Percentiles rank a stretch among this genome's conserved stretches.
phyloP scores from a whole-genome alignment of 2,113 vertebrate species.

The Leiothrix lutea region DNA sequence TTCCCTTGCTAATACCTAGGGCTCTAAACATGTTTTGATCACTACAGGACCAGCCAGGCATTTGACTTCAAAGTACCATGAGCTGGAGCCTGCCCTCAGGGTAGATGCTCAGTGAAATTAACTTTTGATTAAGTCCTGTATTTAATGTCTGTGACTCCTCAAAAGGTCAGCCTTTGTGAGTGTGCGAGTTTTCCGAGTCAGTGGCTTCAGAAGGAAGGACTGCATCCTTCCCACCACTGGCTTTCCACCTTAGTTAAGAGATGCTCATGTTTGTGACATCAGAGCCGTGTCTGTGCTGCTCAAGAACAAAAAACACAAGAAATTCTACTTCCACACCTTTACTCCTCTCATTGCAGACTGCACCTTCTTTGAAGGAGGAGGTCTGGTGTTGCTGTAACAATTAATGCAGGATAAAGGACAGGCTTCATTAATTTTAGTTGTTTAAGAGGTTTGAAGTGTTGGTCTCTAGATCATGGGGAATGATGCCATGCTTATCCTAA shows the following conservation, averaged over 20 bases:
- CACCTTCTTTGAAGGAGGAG: not conserved
- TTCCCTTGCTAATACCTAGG: not conserved
- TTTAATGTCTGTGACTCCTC: slow-evolving; percentile 45
- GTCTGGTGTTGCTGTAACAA: not conserved
- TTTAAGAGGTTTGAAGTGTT: not conserved
- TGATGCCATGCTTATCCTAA: not conserved
- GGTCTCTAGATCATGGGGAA: not conserved
- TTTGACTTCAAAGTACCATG: slow-evolving; percentile 49
- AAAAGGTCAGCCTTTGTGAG: slow-evolving; percentile 39
- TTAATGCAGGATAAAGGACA: not conserved
- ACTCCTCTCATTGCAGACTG: not conserved
- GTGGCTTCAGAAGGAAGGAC: not conserved
- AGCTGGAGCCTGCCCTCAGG: slow-evolving; percentile 33
- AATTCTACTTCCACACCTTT: not conserved
- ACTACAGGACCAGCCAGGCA: slow-evolving; percentile 5
- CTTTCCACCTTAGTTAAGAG: not conserved
- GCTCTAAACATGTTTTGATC: not conserved
- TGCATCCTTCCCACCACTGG: not conserved
- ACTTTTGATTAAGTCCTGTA: slow-evolving; percentile 21
- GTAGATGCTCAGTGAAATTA: slow-evolving; percentile 61
- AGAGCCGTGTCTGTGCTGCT: not conserved
- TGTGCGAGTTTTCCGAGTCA: not conserved
- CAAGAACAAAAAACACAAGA: not conserved
- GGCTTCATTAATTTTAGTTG: not conserved
- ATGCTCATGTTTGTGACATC: not conserved